Conservation (phyloP, 92 coral and sea anemone species). For the Diadumene lineata region DNA sequence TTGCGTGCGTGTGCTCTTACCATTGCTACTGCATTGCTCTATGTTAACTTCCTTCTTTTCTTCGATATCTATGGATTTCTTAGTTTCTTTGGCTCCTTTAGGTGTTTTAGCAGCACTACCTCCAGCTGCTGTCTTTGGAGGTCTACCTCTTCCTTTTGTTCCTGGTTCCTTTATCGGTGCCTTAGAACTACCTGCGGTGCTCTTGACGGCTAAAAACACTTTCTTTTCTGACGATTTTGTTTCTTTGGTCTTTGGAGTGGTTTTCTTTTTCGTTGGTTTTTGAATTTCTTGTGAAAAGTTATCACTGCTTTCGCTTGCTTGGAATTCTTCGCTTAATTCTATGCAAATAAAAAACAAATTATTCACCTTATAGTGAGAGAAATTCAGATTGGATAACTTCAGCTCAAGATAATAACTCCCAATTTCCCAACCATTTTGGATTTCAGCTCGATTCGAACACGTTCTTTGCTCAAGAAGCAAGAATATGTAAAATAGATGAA, state of each 20-base stretch:
- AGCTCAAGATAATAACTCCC: too few relatives aligned
- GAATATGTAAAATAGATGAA: too few relatives aligned
- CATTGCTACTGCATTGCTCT: too few relatives aligned
- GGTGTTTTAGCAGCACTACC: background rate
- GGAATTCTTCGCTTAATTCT: slow-evolving; percentile 15
- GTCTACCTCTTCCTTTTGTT: background rate
- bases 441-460: too few relatives aligned
- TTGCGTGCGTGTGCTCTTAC: too few relatives aligned
- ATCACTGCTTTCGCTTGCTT: slow-evolving; percentile 14
- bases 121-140: background rate
- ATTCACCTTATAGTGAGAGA: too few relatives aligned
- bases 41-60: background rate
- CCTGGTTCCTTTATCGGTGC: background rate
- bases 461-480: too few relatives aligned
- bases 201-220: background rate
- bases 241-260: background rate
- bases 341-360: background rate
- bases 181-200: background rate
- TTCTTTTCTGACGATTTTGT: background rate
- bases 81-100: background rate
- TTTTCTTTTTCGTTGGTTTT: slow-evolving; percentile 21
- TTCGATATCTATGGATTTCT: background rate
- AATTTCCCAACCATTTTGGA: too few relatives aligned
- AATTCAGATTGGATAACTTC: too few relatives aligned
- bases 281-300: slow-evolving; percentile 13